phyloP scores from a whole-genome alignment of 1,140 invertebrate genomes.

The Asobara japonica region DNA sequence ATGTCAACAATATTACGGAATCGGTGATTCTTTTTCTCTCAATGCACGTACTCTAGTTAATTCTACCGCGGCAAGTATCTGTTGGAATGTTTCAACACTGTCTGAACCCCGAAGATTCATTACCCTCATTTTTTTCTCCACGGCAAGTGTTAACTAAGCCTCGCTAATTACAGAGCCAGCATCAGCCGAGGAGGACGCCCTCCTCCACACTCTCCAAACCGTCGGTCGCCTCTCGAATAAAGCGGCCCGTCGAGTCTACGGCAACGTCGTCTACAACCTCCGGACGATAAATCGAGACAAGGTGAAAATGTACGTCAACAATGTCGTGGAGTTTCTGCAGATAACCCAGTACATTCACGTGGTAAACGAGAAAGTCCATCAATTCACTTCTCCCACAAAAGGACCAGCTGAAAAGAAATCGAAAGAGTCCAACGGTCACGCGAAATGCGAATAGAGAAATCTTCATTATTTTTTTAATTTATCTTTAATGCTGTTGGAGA shows the following conservation, averaged over 20 bases:
- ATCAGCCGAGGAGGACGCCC: conserved; percentile 70
- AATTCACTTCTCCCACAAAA: conserved; percentile 31
- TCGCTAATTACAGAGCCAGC: conserved; percentile 62
- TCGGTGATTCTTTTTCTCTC: too few species aligned
- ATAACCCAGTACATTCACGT: conserved; percentile 68
- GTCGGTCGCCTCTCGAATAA: conserved; percentile 77
- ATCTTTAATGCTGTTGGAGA: too few species aligned
- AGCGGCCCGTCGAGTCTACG: conserved; percentile 74
- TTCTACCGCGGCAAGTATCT: too few species aligned
- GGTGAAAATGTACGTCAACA: conserved; percentile 71
- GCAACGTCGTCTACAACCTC: conserved; percentile 71
- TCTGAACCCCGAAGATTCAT: too few species aligned
- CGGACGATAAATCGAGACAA: conserved; percentile 69
- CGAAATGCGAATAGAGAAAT: neutral
- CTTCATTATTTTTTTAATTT: too few species aligned
- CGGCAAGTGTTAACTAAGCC: conserved; percentile 21
- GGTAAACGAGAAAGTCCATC: conserved; percentile 54
- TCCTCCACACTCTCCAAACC: conserved; percentile 75
- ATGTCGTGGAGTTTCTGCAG: conserved; percentile 72
- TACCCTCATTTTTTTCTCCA: too few species aligned
- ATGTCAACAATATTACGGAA: too few species aligned
- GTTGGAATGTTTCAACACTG: too few species aligned
- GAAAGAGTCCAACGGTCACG: conserved; percentile 22
- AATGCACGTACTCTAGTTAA: too few species aligned
- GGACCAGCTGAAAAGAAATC: conserved; percentile 5